Conservation (phyloP, 2,113 vertebrate species). For the Mesembrinibis cayennensis region DNA sequence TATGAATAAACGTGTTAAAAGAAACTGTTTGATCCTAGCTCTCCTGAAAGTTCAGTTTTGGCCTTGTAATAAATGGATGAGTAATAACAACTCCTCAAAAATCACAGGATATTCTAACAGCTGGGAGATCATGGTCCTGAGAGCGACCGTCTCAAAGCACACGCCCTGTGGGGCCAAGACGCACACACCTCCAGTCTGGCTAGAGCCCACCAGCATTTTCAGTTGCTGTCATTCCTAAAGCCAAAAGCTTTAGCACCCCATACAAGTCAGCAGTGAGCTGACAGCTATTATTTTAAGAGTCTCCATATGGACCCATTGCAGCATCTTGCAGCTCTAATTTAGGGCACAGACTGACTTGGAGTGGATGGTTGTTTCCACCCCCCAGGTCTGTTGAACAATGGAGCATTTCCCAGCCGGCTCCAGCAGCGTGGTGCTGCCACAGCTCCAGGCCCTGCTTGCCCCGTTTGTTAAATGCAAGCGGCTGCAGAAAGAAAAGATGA, state of each 20-base stretch:
- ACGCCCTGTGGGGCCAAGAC: background rate
- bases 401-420: background rate
- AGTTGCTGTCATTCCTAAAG: background rate
- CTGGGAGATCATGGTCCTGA: accelerated
- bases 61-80: accelerated
- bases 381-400: accelerated
- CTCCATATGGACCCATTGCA: constrained; percentile 53
- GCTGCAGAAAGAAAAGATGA: background rate
- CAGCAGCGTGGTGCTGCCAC: accelerated
- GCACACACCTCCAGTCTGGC: background rate
- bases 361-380: background rate
- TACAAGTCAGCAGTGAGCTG: constrained; percentile 29
- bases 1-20: accelerated
- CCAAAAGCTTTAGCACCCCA: constrained; percentile 7
- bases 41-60: background rate
- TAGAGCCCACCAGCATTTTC: background rate
- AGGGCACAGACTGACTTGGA: constrained; percentile 18
- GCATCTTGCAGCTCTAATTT: constrained; percentile 41
- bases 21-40: background rate
- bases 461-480: background rate
- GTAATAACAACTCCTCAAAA: background rate
- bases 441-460: background rate
- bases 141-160: background rate
- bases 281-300: constrained; percentile 54
- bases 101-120: accelerated